Percentiles rank a stretch among this genome's conserved stretches.
phyloP scores from a whole-genome alignment of 2,113 vertebrate genomes.

The Indri indri region DNA sequence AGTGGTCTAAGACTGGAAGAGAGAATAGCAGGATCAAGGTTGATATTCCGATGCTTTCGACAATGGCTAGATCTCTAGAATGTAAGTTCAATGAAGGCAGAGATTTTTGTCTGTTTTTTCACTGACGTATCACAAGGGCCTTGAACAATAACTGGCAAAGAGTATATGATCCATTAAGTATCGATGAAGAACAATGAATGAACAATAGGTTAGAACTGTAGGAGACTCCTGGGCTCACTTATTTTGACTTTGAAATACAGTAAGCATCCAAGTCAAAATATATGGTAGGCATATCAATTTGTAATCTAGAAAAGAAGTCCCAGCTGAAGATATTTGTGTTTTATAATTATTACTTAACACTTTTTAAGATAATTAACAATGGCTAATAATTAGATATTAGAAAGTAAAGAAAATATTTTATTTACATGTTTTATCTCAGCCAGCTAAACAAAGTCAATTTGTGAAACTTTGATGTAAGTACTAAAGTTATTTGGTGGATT shows the following conservation, averaged over 20 bases:
- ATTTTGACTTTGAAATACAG: background rate
- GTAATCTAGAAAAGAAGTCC: background rate
- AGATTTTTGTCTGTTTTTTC: background rate
- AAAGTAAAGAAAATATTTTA: background rate
- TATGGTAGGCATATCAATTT: background rate
- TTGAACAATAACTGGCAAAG: background rate
- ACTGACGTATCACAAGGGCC: background rate
- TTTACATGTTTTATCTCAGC: background rate
- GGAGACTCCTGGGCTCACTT: background rate
- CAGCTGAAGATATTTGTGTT: background rate
- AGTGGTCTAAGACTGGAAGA: background rate
- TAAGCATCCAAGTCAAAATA: background rate
- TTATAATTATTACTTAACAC: background rate
- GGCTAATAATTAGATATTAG: background rate
- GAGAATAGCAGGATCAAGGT: background rate
- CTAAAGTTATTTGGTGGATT: background rate
- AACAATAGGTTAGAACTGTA: background rate
- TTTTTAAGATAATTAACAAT: background rate
- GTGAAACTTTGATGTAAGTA: background rate
- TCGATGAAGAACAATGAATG: background rate
- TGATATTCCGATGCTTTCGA: background rate
- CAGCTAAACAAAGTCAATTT: background rate
- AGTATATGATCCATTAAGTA: background rate
- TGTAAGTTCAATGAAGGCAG: background rate
- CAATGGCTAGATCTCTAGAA: background rate